phyloP scores from a whole-genome alignment of 2,888 invertebrate species.

The Kuschelorhynchus macadamiae region DNA sequence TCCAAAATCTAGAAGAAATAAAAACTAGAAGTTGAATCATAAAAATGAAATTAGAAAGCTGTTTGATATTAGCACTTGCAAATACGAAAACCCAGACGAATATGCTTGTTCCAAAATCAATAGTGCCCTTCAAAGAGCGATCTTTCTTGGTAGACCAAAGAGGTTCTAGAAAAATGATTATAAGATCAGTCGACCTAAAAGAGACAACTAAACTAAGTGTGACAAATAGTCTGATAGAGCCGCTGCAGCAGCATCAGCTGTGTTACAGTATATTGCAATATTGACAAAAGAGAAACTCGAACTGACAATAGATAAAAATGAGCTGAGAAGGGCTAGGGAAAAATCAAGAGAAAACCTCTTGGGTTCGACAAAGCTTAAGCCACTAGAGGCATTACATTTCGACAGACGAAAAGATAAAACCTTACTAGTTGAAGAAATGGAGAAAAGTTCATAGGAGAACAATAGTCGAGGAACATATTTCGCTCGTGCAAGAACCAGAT shows the following conservation, averaged over 20 bases:
- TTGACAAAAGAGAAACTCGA: not conserved
- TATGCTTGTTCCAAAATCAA: too few relatives aligned
- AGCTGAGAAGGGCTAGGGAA: constrained; percentile 2
- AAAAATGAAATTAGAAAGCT: too few relatives aligned
- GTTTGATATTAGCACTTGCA: too few relatives aligned
- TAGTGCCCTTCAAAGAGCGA: too few relatives aligned
- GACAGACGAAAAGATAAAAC: not conserved
- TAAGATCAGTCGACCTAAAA: too few relatives aligned
- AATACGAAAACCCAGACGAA: too few relatives aligned
- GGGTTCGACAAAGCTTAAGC: not conserved
- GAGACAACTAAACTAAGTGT: not conserved
- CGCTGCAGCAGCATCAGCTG: constrained; percentile 9
- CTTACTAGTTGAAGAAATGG: not conserved
- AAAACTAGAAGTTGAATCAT: too few relatives aligned
- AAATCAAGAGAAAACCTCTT: not conserved
- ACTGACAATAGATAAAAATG: not conserved
- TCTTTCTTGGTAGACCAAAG: too few relatives aligned
- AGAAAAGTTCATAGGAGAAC: not conserved
- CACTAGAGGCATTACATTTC: constrained; percentile 4
- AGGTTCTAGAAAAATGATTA: not conserved
- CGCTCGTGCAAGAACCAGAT: constrained; percentile 6
- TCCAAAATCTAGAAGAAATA: too few relatives aligned
- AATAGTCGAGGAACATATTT: constrained; percentile 7
- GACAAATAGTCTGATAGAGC: constrained; percentile 2
- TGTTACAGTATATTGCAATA: not conserved